Conservation (phyloP, 2,797 vertebrate species). For the Caiman crocodilus region DNA sequence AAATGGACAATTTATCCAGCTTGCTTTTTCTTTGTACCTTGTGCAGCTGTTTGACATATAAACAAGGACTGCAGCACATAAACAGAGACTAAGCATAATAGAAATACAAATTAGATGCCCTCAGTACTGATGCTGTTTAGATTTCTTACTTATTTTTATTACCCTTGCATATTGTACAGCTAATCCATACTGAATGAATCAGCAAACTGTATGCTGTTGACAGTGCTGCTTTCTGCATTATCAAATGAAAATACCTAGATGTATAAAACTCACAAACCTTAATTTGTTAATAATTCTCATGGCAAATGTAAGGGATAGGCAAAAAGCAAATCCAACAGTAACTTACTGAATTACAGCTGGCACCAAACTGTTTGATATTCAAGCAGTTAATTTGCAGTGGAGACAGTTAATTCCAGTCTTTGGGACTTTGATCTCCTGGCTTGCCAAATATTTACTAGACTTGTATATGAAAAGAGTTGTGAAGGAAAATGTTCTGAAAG, state of each 20-base stretch:
- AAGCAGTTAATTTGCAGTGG: slow-evolving; percentile 75
- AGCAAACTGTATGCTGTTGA: background rate
- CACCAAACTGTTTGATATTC: slow-evolving; percentile 78
- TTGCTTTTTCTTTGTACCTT: slow-evolving; percentile 22
- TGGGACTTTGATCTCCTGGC: slow-evolving; percentile 74
- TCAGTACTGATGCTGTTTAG: slow-evolving; percentile 36
- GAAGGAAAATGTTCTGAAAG: slow-evolving; percentile 79
- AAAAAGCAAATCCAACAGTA: slow-evolving; percentile 45
- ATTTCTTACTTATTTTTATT: slow-evolving; percentile 53
- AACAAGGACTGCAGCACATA: slow-evolving; percentile 62
- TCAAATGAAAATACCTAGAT: slow-evolving; percentile 45
- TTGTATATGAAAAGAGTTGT: slow-evolving; percentile 82
- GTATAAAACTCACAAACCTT: slow-evolving; percentile 42
- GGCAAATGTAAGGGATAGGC: slow-evolving; percentile 1
- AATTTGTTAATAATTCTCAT: slow-evolving; percentile 75
- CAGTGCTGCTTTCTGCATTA: background rate
- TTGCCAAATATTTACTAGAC: slow-evolving; percentile 88
- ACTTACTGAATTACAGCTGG: slow-evolving; percentile 77
- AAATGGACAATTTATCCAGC: background rate
- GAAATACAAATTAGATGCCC: slow-evolving; percentile 43
- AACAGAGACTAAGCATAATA: slow-evolving; percentile 45
- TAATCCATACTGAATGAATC: slow-evolving; percentile 26
- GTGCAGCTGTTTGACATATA: slow-evolving; percentile 53
- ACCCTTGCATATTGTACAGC: background rate
- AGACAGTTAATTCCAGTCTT: slow-evolving; percentile 73